Conservation (phyloP, 2,113 vertebrate species). For the Sorex fumeus region DNA sequence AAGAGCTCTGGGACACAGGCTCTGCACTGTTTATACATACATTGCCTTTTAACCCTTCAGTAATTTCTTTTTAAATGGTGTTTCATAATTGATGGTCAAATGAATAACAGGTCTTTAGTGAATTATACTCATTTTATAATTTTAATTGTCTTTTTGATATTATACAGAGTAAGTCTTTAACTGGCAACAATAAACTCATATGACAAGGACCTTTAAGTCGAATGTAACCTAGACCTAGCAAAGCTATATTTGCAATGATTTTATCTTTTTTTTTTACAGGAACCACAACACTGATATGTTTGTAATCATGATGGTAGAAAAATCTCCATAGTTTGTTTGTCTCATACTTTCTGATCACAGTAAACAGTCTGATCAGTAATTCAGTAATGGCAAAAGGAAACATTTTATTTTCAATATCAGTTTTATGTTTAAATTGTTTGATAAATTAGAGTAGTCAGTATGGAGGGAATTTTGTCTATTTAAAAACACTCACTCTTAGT, state of each 20-base stretch:
- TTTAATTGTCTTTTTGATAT: background rate
- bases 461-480: background rate
- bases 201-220: background rate
- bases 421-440: background rate
- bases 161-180: background rate
- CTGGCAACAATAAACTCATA: background rate
- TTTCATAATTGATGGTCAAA: background rate
- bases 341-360: background rate
- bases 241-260: slow-evolving; percentile 13
- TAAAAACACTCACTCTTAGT: background rate
- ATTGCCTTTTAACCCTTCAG: slow-evolving; percentile 69
- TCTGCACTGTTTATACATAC: slow-evolving; percentile 45
- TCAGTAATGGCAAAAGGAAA: background rate
- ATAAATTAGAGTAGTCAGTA: background rate
- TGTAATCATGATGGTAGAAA: background rate
- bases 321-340: background rate
- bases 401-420: background rate
- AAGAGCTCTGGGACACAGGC: slow-evolving; percentile 60
- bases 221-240: background rate
- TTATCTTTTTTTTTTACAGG: background rate
- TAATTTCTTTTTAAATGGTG: background rate
- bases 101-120: background rate
- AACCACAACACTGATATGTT: background rate
- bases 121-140: background rate
- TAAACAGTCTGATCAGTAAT: background rate